Evolutionary conservation across 2,113 vertebrate species (phyloP), one percentile per base, ranked within the genome.

Genomic region (Puntigrus tetrazona): DNA sequence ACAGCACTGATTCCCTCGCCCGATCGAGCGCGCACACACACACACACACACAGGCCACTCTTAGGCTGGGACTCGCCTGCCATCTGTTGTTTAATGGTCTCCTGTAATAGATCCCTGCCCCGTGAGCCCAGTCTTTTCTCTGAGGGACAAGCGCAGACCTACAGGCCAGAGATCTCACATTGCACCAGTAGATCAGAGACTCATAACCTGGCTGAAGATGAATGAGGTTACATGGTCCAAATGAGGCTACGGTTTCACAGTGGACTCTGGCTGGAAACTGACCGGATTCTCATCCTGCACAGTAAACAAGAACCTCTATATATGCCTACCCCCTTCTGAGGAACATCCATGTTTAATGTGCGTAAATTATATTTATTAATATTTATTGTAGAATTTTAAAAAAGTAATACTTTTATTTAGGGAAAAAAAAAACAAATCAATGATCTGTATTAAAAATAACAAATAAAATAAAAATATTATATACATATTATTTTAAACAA

Each of bases 81-180:
- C 88, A 87, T 91, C 89, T 89, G 88, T 88, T 87, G 89, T 89
- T 86, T 81, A 86, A 85, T 76, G 85, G 65, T 81, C 61, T 85
- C 75, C 83, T 61, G 80, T 81, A 84, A 78, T 74, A 41, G 81
- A 87, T 78, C 52, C 55, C 9, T 16, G 75, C 34, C 69, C 52
- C 59, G 47, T 9, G 63, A 80, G 84, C 41, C 63, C 79, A 69
- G 27, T 29, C 52, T 73, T 31, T 73, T 74, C 67, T 85, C 67
- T 29, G 59, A 47, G 34, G 65, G 76, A 52, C 18, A 70, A 36
- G 34, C 18, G 25, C 5, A 52, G 59, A 47, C 20, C 41, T 31
- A n/a, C 31, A 57, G 31, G 55, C 79, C 34, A 34, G 34, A 74
- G 38, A 75, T 43, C 34, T 57, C 38, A 38, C 74, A 65, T 78